These are phyloP conservation scores for Micrastur ruficollis DNA, from an alignment of 2,797 vertebrate genomes.

Conservation along the genomic window DNA sequence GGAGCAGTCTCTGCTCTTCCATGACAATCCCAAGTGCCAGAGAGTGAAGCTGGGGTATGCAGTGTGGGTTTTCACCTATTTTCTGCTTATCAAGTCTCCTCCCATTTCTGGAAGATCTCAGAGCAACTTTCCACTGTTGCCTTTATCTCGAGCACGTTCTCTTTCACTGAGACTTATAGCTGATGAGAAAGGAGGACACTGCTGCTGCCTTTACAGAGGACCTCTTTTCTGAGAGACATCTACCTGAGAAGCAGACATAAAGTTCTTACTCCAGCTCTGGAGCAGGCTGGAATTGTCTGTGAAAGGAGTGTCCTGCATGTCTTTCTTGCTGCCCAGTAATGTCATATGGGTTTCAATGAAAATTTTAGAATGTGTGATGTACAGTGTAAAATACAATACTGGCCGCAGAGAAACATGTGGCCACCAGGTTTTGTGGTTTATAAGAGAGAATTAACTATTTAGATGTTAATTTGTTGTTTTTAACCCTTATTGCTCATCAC, in stretches of 20 bases:
- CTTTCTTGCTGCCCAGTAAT: not conserved
- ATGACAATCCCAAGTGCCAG: rapidly evolving
- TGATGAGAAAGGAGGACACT: not conserved
- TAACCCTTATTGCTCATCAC: not conserved
- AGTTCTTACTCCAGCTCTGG: not conserved
- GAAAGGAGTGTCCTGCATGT: not conserved
- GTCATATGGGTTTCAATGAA: not conserved
- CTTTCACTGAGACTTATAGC: not conserved
- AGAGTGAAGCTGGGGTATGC: not conserved
- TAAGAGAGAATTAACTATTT: not conserved
- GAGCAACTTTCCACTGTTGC: not conserved
- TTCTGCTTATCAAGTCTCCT: not conserved
- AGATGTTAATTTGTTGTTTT: not conserved
- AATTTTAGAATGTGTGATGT: not conserved
- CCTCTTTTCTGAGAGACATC: not conserved
- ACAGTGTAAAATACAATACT: not conserved
- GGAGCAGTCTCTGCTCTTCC: not conserved
- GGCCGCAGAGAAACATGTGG: not conserved
- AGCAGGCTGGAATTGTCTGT: not conserved
- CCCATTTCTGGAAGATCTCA: not conserved
- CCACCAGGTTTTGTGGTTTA: not conserved
- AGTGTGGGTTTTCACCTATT: not conserved
- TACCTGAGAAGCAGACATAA: not conserved
- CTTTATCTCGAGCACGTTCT: not conserved
- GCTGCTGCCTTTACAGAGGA: not conserved